Base-by-base conservation (phyloP, 2,888 invertebrate species). In the Ligdia adustata region DNA sequence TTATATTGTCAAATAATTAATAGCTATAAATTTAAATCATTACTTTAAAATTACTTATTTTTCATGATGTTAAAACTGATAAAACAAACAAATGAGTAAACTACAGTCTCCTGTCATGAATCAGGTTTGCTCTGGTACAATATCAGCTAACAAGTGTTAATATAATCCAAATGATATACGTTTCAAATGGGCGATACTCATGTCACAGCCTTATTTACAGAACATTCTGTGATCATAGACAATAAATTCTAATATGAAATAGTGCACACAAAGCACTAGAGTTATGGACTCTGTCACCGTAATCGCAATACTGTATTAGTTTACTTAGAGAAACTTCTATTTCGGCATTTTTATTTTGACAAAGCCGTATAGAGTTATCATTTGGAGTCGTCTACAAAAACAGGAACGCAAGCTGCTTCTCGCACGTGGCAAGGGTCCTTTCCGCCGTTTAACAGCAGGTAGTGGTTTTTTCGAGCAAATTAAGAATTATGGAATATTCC, bases 361-460 rank as follows among this genome's bases (percentile, higher is more conserved):
- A 49, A 15, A 24, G 48, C 18, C 13, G n/a, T 20, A 1, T 16
- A 16, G 3, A 16, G 3, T 16, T 18, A 1, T 18, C 6, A 4
- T 18, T 18, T 5, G 4, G 1, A 18, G 18, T 4, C 18, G 18
- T 18, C 18, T 18, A 18, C 48, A 60, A 60, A 60, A 57, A 57
- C 57, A 22, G 22, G 53, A 58, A 39, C 37, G 66, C 82, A 85
- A 84, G 84, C 82, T 82, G 85, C 81, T 64, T 54, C 62, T 60
- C 86, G 89, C 89, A 89, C 89, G 89, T 89, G 89, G 89, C 89
- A 90, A 71, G 64, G 73, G 75, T 63, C 75, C 85, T 85, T 87
- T 82, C 89, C 86, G 88, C 82, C 81, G 76, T 78, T 79, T 75
- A 75, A 69, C 67, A 64, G 82, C 89, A 90, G 89, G 89, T 90